Evolutionary conservation across 2,888 invertebrate genomes (phyloP).

Genomic region (Lepidocyrtinus sp.): DNA sequence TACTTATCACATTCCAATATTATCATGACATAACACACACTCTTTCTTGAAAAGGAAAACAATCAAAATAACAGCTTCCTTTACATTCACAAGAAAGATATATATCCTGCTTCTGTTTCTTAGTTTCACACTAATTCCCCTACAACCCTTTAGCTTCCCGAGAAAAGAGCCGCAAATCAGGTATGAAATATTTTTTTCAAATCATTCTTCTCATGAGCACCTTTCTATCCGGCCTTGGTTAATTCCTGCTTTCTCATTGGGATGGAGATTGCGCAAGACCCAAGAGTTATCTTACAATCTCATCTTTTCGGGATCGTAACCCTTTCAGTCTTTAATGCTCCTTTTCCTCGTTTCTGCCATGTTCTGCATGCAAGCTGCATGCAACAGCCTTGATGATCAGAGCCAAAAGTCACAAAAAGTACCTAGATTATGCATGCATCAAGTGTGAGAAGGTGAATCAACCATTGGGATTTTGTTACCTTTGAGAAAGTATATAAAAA

Average conservation of each 20-base stretch:
- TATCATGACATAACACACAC: background rate
- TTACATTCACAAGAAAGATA: background rate
- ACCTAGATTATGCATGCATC: background rate
- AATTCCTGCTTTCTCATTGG: slow-evolving; percentile 23
- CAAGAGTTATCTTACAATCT: slow-evolving; percentile 3
- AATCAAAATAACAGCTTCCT: background rate
- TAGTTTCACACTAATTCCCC: too few relatives aligned
- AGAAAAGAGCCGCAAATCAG: slow-evolving; percentile 38
- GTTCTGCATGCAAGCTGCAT: slow-evolving; percentile 15
- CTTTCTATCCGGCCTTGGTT: slow-evolving; percentile 43
- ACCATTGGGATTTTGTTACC: too few relatives aligned
- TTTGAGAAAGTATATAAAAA: slow-evolving; percentile 15
- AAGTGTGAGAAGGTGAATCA: slow-evolving; percentile 23
- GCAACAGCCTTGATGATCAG: slow-evolving; percentile 26
- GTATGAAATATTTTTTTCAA: slow-evolving; percentile 32
- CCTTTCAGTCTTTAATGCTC: background rate
- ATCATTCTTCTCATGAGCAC: slow-evolving; percentile 2
- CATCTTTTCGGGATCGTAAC: background rate
- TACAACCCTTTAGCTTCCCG: too few relatives aligned
- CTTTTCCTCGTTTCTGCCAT: background rate
- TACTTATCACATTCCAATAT: background rate
- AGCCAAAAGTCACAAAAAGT: background rate
- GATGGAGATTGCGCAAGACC: background rate
- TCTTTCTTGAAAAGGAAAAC: background rate
- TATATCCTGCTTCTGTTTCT: too few relatives aligned